phyloP scores from a whole-genome alignment of 2,113 vertebrate species.

The Athene noctua region DNA sequence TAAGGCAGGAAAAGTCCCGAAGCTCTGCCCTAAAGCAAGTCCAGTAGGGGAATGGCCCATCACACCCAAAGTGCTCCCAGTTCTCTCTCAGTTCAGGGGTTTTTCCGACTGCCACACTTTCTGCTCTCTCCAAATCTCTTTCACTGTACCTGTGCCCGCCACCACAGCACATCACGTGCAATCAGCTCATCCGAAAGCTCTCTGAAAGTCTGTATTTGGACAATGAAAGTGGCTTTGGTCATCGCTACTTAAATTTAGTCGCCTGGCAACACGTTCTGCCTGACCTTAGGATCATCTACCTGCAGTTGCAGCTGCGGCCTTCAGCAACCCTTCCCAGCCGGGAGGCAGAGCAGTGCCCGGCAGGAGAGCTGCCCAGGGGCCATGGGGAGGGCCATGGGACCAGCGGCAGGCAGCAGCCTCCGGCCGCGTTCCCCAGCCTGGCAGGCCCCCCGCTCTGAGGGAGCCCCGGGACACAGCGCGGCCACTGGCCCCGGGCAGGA shows the following conservation, averaged over 20 bases:
- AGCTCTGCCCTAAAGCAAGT: neutral
- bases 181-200: neutral
- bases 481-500: too few species aligned
- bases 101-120: accelerated
- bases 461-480: too few species aligned
- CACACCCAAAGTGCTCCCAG: neutral
- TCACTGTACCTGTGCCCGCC: neutral
- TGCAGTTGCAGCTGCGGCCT: neutral
- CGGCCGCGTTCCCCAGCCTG: neutral
- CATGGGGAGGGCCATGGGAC: too few species aligned
- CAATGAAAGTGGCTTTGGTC: neutral
- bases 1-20: neutral
- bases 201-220: neutral
- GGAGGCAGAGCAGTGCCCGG: neutral
- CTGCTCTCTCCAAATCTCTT: neutral
- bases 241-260: too few species aligned
- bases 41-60: neutral
- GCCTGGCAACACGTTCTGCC: neutral
- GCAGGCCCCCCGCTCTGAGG: too few species aligned
- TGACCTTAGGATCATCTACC: neutral
- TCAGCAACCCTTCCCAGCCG: neutral
- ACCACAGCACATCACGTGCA: accelerated
- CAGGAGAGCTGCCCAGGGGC: neutral
- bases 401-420: neutral
- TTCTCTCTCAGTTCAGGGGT: neutral